Conservation (phyloP, 1,140 invertebrate species). For the Drosophila tristis region DNA sequence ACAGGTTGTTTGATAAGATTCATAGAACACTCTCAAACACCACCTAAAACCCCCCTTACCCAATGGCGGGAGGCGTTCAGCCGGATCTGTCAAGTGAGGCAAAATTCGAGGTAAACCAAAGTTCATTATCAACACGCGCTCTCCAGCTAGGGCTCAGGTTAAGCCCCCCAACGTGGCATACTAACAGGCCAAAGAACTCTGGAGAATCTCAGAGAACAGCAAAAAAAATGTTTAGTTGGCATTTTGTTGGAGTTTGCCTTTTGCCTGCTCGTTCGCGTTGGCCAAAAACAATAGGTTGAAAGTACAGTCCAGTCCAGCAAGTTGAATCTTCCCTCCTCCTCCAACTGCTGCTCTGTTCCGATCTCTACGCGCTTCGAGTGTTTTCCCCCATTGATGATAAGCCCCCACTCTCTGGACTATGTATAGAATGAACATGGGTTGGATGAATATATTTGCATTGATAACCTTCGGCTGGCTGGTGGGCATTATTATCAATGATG, state of each 20-base stretch:
- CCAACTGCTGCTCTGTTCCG: conserved; percentile 13
- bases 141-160: conserved; percentile 14
- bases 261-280: conserved; percentile 24
- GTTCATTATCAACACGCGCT: conserved; percentile 17
- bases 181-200: conserved; percentile 34
- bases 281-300: conserved; percentile 31
- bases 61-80: neutral
- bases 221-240: neutral
- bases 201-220: conserved; percentile 8
- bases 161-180: neutral
- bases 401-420: conserved; percentile 29
- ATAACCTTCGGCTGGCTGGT: conserved; percentile 33
- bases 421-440: conserved; percentile 28
- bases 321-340: neutral
- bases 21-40: neutral
- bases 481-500: conserved; percentile 23
- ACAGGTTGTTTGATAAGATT: conserved; percentile 8
- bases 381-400: conserved; percentile 45
- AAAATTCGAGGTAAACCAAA: neutral
- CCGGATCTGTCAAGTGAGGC: conserved; percentile 30
- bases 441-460: conserved; percentile 6
- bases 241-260: conserved; percentile 31
- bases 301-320: conserved; percentile 31
- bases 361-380: conserved; percentile 31
- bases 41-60: neutral